These are phyloP conservation scores for Sminthurides aquaticus DNA, from an alignment of 2,888 invertebrate species.

Conservation along the genomic window DNA sequence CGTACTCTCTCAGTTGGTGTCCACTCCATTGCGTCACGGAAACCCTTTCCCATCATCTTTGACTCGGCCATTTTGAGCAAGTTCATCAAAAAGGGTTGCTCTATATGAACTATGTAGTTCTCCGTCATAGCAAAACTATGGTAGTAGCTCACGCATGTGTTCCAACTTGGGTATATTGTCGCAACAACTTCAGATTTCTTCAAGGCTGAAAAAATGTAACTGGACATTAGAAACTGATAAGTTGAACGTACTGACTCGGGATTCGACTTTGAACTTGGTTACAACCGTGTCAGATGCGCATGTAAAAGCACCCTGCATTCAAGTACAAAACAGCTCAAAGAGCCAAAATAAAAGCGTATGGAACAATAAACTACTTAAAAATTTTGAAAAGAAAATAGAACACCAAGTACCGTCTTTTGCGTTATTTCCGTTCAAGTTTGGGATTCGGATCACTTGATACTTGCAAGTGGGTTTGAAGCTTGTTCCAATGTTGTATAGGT, in stretches of 20 bases:
- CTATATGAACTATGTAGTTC: constrained; percentile 50
- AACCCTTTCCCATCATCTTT: constrained; percentile 46
- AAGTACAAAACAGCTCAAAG: no score
- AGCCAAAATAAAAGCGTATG: no score
- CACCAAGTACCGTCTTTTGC: constrained; percentile 44
- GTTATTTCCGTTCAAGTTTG: constrained; percentile 40
- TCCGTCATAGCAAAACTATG: constrained; percentile 55
- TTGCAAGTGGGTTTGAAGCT: constrained; percentile 46
- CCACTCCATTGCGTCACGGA: constrained; percentile 49
- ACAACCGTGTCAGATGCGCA: no score
- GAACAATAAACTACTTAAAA: no score
- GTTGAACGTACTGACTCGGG: no score
- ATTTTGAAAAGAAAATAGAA: no score
- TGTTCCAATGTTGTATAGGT: constrained; percentile 50
- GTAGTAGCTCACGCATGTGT: constrained; percentile 48
- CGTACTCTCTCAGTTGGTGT: constrained; percentile 48
- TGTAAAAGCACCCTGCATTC: no score
- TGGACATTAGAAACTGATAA: no score
- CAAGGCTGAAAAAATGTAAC: constrained; percentile 35
- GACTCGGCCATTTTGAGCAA: constrained; percentile 48
- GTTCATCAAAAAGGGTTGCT: constrained; percentile 51
- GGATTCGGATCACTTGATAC: constrained; percentile 46
- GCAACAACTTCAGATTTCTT: constrained; percentile 45
- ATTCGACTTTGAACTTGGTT: no score
- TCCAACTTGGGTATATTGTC: constrained; percentile 47